Conservation (phyloP, 2,888 invertebrate genomes). For the Cephus pulcher region DNA sequence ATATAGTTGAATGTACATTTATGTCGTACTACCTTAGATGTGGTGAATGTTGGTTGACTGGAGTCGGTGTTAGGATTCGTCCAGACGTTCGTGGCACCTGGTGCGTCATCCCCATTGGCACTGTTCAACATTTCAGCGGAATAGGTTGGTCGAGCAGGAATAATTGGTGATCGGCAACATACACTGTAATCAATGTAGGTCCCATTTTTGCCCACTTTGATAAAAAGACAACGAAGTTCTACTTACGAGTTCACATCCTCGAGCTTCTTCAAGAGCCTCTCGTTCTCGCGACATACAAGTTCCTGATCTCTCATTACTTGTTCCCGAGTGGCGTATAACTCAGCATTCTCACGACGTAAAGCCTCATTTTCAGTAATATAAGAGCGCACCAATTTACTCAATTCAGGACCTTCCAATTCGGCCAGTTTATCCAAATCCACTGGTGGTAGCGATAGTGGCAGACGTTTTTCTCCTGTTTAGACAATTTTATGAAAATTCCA, state of each 20-base stretch:
- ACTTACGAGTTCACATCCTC: conserved; percentile 90
- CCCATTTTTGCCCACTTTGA: conserved; percentile 3
- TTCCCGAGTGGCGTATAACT: conserved; percentile 84
- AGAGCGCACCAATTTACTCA: conserved; percentile 85
- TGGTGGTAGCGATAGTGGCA: conserved; percentile 70
- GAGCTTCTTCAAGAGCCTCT: conserved; percentile 85
- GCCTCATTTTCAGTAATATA: conserved; percentile 87
- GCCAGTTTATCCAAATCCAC: conserved; percentile 80
- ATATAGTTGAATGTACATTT: conserved; percentile 2
- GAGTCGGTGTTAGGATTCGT: conserved; percentile 71
- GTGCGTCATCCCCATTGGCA: conserved; percentile 55
- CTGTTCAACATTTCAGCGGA: conserved; percentile 70
- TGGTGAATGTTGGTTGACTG: conserved; percentile 39
- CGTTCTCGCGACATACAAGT: conserved; percentile 90
- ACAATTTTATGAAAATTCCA: neutral
- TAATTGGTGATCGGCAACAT: conserved; percentile 85
- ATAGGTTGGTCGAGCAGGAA: conserved; percentile 80
- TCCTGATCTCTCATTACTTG: conserved; percentile 89
- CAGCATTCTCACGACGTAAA: conserved; percentile 85
- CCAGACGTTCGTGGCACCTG: conserved; percentile 74
- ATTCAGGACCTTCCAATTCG: conserved; percentile 81
- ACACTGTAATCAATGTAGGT: conserved; percentile 69
- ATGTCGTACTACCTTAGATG: conserved; percentile 46
- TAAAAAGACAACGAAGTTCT: conserved; percentile 11
- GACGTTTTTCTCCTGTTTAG: conserved; percentile 22